phyloP scores from a whole-genome alignment of 2,888 invertebrate species.

The Pseudolycoriella hygida region DNA sequence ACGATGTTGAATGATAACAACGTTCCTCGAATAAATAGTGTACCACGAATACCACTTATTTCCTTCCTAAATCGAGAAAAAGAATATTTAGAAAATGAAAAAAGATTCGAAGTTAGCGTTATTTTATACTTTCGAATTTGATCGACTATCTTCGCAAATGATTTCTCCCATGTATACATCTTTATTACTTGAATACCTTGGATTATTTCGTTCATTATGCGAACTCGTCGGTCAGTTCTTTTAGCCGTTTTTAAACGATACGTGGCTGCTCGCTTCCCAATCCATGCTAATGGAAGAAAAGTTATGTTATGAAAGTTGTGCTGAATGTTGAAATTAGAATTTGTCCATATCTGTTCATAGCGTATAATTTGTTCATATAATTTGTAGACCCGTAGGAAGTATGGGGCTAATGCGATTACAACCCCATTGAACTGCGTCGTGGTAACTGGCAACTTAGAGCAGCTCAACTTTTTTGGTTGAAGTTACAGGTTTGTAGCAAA shows the following conservation, averaged over 20 bases:
- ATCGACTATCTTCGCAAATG: slow-evolving; percentile 56
- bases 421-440: too few species aligned
- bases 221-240: slow-evolving; percentile 67
- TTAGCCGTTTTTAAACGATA: slow-evolving; percentile 51
- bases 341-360: neutral
- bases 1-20: slow-evolving; percentile 50
- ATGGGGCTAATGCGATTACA: neutral
- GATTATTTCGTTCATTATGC: slow-evolving; percentile 78
- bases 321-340: neutral
- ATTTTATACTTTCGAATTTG: slow-evolving; percentile 17
- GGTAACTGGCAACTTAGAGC: too few species aligned
- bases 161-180: slow-evolving; percentile 79
- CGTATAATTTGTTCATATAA: too few species aligned
- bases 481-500: too few species aligned
- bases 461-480: too few species aligned
- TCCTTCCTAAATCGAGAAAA: slow-evolving; percentile 37
- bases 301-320: neutral
- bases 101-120: neutral
- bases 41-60: slow-evolving; percentile 31
- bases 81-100: slow-evolving; percentile 3
- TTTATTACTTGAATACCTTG: slow-evolving; percentile 71
- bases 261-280: slow-evolving; percentile 48
- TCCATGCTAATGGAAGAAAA: slow-evolving; percentile 36
- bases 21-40: slow-evolving; percentile 42
- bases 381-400: too few species aligned